These are phyloP conservation scores for Brachypterus glaber DNA, from an alignment of 2,888 invertebrate genomes.

Conservation along the genomic window DNA sequence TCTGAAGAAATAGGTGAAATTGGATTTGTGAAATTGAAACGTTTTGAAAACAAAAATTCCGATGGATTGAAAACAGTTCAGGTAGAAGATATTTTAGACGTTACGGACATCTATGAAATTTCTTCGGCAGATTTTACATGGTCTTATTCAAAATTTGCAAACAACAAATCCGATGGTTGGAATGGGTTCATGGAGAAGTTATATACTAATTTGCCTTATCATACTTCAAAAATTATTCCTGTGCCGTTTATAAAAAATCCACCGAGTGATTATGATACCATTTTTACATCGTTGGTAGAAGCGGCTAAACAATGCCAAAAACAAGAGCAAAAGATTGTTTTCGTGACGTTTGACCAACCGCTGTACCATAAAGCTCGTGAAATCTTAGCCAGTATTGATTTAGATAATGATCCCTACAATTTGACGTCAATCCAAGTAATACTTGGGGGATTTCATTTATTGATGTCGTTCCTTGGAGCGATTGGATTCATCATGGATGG, in stretches of 20 bases:
- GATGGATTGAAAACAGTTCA: constrained; percentile 20
- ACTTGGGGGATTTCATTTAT: constrained; percentile 35
- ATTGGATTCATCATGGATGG: constrained; percentile 24
- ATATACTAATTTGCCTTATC: constrained; percentile 18
- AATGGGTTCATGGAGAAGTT: constrained; percentile 23
- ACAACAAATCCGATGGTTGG: constrained; percentile 24
- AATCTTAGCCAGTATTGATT: not conserved
- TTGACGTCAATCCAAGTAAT: constrained; percentile 19
- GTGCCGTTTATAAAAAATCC: constrained; percentile 28
- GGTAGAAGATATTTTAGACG: constrained; percentile 18
- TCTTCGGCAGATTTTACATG: constrained; percentile 25
- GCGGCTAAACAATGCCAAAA: constrained; percentile 20
- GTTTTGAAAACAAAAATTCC: constrained; percentile 19
- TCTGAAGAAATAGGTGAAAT: constrained; percentile 22
- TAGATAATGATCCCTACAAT: not conserved
- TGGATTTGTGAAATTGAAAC: constrained; percentile 20
- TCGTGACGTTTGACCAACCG: constrained; percentile 25
- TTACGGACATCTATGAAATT: constrained; percentile 10
- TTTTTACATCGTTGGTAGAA: constrained; percentile 25
- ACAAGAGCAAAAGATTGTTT: constrained; percentile 12
- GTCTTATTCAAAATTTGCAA: constrained; percentile 21
- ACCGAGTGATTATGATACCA: constrained; percentile 25
- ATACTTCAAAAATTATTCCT: constrained; percentile 24
- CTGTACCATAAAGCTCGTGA: constrained; percentile 25
- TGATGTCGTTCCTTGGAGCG: constrained; percentile 24